Conservation (phyloP, 2,113 vertebrate genomes). For the Ceyx cyanopectus region DNA sequence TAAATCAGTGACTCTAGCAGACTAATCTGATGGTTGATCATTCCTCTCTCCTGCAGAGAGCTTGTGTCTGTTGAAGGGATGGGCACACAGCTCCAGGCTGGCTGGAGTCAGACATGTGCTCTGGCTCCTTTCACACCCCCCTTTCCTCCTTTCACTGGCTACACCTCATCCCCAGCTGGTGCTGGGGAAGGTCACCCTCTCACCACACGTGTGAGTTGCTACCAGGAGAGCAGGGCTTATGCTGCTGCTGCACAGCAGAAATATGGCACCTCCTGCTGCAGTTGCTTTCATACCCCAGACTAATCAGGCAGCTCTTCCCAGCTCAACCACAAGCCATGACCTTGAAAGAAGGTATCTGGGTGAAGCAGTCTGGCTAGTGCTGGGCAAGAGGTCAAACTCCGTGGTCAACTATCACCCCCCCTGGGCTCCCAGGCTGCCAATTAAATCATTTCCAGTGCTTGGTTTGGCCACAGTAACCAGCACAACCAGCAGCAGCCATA, state of each 20-base stretch:
- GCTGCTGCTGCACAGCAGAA: not conserved
- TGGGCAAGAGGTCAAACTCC: not conserved
- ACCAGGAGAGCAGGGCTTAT: not conserved
- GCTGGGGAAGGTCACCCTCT: not conserved
- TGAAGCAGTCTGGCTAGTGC: not conserved
- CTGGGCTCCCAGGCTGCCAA: not conserved
- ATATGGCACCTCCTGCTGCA: not conserved
- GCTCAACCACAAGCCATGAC: not conserved
- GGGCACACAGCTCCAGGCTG: rapidly evolving
- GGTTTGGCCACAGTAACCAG: slow-evolving; percentile 4
- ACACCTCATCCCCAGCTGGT: not conserved
- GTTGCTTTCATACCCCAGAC: not conserved
- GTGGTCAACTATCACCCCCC: not conserved
- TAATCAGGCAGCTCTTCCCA: not conserved
- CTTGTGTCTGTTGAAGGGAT: rapidly evolving
- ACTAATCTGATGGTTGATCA: not conserved
- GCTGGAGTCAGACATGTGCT: not conserved
- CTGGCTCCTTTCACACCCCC: not conserved
- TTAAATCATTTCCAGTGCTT: slow-evolving; percentile 39
- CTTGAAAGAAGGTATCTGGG: not conserved
- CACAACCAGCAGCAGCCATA: not conserved
- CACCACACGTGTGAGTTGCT: rapidly evolving
- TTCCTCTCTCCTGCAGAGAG: rapidly evolving
- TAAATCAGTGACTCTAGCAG: not conserved
- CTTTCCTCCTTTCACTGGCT: not conserved